A percentile compares a stretch with the other conserved stretches of the same genome.
Conservation (phyloP, 2,113 vertebrate species). For the Delphinapterus leucas region DNA sequence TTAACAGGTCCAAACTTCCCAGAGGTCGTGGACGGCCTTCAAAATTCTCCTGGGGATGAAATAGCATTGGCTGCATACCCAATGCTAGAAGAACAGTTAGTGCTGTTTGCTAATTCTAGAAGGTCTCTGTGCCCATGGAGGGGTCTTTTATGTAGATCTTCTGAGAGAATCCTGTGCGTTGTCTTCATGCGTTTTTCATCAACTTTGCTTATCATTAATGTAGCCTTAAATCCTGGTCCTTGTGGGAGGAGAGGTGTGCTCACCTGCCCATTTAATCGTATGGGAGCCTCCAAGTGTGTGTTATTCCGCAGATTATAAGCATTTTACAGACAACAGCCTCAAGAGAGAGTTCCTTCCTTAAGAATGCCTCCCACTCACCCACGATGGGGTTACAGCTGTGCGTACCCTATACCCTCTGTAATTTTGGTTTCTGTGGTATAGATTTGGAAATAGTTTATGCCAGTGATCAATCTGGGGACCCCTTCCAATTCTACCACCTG, state of each 20-base stretch:
- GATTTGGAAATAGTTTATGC: not conserved
- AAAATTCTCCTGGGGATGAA: constrained; percentile 14
- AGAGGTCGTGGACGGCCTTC: not conserved
- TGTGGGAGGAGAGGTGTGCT: not conserved
- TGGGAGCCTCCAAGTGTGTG: not conserved
- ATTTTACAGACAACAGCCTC: not conserved
- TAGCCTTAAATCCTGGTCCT: not conserved
- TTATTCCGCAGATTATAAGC: not conserved
- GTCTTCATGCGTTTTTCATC: not conserved
- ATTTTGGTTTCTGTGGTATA: not conserved
- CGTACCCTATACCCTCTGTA: not conserved
- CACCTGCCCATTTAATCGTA: not conserved
- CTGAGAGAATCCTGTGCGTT: not conserved
- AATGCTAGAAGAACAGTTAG: not conserved
- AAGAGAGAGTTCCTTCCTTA: not conserved
- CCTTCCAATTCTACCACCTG: not conserved
- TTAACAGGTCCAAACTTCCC: not conserved
- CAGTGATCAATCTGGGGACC: not conserved
- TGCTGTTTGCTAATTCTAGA: constrained; percentile 18
- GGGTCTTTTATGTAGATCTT: not conserved
- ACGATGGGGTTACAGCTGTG: not conserved
- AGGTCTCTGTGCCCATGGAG: not conserved
- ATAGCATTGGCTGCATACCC: not conserved
- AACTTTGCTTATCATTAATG: not conserved
- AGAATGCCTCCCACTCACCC: not conserved